A percentile compares a stretch with the other conserved stretches of the same genome.
Evolutionary conservation across 2,888 invertebrate species (phyloP).

Genomic region (Nebria salina): DNA sequence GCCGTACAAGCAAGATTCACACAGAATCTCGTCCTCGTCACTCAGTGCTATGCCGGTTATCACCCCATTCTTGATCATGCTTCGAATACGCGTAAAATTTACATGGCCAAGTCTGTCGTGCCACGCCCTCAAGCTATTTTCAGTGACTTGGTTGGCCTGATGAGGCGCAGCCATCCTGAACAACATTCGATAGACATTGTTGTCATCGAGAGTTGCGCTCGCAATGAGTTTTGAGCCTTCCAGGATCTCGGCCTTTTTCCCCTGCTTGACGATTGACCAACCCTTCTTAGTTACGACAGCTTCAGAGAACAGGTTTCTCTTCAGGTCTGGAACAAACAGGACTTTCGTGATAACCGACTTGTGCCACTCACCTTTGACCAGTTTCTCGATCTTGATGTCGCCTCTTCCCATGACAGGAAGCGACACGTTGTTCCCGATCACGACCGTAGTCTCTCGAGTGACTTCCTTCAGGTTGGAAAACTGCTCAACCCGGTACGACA

Average conservation of each 20-base stretch:
- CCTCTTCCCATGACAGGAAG: constrained; percentile 51
- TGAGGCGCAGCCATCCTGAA: constrained; percentile 24
- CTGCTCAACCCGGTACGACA: constrained; percentile 47
- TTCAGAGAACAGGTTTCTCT: background rate
- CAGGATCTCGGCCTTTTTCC: too few species aligned
- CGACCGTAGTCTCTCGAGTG: constrained; percentile 46
- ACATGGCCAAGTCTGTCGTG: constrained; percentile 53
- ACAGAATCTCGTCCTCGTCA: constrained; percentile 47
- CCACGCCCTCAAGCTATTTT: constrained; percentile 49
- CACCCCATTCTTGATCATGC: constrained; percentile 48
- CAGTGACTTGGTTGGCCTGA: constrained; percentile 47
- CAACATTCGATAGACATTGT: too few species aligned
- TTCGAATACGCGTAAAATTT: constrained; percentile 48
- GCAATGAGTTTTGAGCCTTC: too few species aligned
- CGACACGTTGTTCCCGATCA: constrained; percentile 50
- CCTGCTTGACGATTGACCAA: too few species aligned
- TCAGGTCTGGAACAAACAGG: too few species aligned
- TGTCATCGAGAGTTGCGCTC: too few species aligned
- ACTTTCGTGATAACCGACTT: constrained; percentile 47
- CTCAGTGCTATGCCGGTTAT: constrained; percentile 48
- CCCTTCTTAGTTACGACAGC: background rate
- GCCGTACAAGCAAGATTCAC: constrained; percentile 32
- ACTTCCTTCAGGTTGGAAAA: constrained; percentile 45
- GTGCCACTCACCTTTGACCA: constrained; percentile 51
- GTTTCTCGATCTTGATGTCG: constrained; percentile 50